Evolutionary conservation across 2,888 invertebrate species (phyloP).

Genomic region (Candidula unifasciata): DNA sequence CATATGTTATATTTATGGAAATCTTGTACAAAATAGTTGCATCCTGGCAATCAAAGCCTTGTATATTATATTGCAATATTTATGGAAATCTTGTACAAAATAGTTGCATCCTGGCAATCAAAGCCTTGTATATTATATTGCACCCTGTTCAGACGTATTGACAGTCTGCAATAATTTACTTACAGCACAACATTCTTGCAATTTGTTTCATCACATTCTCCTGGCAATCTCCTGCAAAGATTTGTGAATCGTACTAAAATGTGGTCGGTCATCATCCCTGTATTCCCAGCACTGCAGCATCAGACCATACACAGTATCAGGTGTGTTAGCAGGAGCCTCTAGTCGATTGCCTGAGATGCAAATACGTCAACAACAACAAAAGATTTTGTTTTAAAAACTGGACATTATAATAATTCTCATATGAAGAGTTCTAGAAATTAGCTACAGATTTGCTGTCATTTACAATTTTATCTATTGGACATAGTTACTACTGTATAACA

Average conservation of each 20-base stretch:
- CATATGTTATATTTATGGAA: too few relatives aligned
- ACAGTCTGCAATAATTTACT: not conserved
- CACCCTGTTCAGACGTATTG: too few relatives aligned
- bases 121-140: too few relatives aligned
- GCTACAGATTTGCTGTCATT: too few relatives aligned
- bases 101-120: too few relatives aligned
- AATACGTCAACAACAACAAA: constrained; percentile 19
- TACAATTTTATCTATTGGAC: too few relatives aligned
- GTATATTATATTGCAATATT: too few relatives aligned
- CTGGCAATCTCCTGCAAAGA: constrained; percentile 56
- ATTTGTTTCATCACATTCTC: constrained; percentile 14
- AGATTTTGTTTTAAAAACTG: not conserved
- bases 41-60: too few relatives aligned
- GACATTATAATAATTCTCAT: not conserved
- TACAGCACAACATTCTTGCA: not conserved
- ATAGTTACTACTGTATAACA: too few relatives aligned
- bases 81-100: too few relatives aligned
- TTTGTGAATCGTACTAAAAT: constrained; percentile 88
- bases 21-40: too few relatives aligned
- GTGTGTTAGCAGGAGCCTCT: constrained; percentile 92
- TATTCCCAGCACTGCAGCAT: constrained; percentile 97
- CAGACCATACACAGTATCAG: constrained; percentile 91
- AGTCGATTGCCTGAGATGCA: constrained; percentile 88
- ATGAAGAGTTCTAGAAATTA: not conserved
- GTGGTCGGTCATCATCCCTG: constrained; percentile 92